Base-by-base conservation (phyloP, 1,140 invertebrate species). In the Tetragnatha versicolor region DNA sequence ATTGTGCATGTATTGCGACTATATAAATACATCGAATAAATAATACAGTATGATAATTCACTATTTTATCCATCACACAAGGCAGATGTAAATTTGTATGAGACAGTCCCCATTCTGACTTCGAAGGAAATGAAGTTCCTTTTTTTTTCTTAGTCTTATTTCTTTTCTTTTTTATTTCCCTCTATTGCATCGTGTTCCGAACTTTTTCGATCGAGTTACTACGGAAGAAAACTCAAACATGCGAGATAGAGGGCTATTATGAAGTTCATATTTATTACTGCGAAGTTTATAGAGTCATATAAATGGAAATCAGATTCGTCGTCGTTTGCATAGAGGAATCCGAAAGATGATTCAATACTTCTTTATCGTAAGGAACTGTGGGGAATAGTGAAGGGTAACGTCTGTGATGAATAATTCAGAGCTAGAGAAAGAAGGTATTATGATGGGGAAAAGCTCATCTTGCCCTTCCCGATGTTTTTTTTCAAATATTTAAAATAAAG, bases 251-350 rank as follows among this genome's bases (percentile, higher is more conserved):
- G 35, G 55, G 35, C n/a, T 58, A 58, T 58, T 33, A 58, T 31
- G 20, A 58, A 35, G 29, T 58, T 35, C 35, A 58, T 58, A 35
- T 58, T 58, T 58, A 58, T 58, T 58, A 58, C 55, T 58, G n/a
- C 35, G 29, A 58, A 27, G 35, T 58, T 20, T 58, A 33, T 58
- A 58, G 31, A 58, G 17, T 31, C 29, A 58, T 58, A 58, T 58
- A 58, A 58, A 58, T 58, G 55, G 55, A 58, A 58, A 58, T 58
- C 31, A 31, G 55, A 58, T 58, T n/a, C 14, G 33, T 5, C n/a
- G n/a, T n/a, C 55, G 12, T 58, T 33, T 58, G 55, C 31, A 58
- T 51, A 51, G 31, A 33, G n/a, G 31, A 33, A 33, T 31, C 29
- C 2, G 1, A 58, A 33, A 58, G 27, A n/a, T 58, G 10, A 33